Percentiles rank a stretch among this genome's conserved stretches.
These are phyloP conservation scores for Zele albiditarsus DNA, from an alignment of 2,888 invertebrate species.

Conservation along the genomic window DNA sequence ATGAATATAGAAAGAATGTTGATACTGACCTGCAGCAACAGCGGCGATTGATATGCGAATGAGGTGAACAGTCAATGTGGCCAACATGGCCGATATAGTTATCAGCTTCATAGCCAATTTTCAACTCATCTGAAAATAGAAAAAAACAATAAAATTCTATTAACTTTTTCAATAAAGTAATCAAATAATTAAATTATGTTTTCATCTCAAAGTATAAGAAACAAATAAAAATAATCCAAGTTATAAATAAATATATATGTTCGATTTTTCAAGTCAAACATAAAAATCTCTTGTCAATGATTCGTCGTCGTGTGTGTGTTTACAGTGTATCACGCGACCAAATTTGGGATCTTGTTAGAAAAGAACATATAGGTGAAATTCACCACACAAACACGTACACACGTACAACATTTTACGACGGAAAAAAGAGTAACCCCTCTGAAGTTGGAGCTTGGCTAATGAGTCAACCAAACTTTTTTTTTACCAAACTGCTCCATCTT, in stretches of 20 bases:
- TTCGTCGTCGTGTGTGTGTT: neutral
- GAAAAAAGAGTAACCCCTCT: neutral
- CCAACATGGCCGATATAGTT: conserved; percentile 68
- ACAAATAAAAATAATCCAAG: neutral
- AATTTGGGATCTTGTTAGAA: neutral
- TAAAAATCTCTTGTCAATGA: neutral
- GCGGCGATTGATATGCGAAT: conserved; percentile 60
- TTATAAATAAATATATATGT: neutral
- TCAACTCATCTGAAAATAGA: conserved; percentile 63
- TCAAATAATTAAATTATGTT: neutral
- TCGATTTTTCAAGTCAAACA: neutral
- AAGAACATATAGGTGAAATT: neutral
- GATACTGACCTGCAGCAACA: conserved; percentile 60
- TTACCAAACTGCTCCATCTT: neutral
- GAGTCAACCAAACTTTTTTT: conserved; percentile 4
- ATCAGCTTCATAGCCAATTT: conserved; percentile 66
- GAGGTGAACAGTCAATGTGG: conserved; percentile 67
- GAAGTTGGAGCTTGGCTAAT: conserved; percentile 9
- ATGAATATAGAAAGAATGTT: neutral
- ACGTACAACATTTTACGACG: neutral
- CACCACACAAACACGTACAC: neutral
- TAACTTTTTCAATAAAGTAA: neutral
- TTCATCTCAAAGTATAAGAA: neutral
- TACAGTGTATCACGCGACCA: neutral
- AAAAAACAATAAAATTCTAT: neutral